Evolutionary conservation across 2,797 vertebrate species (phyloP).

Genomic region (Tympanoctomys barrerae): DNA sequence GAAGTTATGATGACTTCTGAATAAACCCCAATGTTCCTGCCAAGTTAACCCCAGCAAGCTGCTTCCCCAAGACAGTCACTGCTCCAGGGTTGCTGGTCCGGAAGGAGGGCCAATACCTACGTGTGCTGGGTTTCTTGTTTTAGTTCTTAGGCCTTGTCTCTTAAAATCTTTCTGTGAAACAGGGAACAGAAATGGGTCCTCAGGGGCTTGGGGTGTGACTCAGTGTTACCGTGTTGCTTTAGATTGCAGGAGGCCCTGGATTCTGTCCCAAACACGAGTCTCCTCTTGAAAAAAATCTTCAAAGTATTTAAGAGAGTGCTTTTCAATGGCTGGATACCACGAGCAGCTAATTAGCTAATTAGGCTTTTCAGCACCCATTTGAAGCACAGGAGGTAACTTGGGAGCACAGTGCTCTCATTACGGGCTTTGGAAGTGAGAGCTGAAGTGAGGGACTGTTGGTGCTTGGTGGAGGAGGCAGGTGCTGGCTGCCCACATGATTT

Average conservation of each 20-base stretch:
- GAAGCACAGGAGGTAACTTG: not conserved
- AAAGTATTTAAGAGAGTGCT: not conserved
- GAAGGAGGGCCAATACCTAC: slow-evolving; percentile 21
- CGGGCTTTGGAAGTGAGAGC: slow-evolving; percentile 17
- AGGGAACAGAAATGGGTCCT: not conserved
- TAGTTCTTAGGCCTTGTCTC: slow-evolving; percentile 34
- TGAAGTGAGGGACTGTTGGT: not conserved
- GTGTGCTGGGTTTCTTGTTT: slow-evolving; percentile 1
- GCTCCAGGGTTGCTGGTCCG: not conserved
- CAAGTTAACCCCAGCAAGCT: slow-evolving; percentile 45
- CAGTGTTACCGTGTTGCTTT: not conserved
- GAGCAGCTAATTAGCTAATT: slow-evolving; percentile 11
- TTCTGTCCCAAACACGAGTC: not conserved
- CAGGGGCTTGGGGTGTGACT: not conserved
- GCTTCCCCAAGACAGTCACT: not conserved
- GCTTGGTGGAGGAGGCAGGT: not conserved
- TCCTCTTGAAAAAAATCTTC: not conserved
- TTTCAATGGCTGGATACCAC: not conserved
- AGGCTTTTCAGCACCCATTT: slow-evolving; percentile 23
- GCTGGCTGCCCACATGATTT: slow-evolving; percentile 48
- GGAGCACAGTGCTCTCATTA: not conserved
- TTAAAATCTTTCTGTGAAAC: not conserved
- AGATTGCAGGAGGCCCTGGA: not conserved
- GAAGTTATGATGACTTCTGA: slow-evolving; percentile 55
- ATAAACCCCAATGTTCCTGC: slow-evolving; percentile 61